A percentile compares a stretch with the other conserved stretches of the same genome.
Conservation (phyloP, 2,797 vertebrate species). For the Dendrocincla fuliginosa region DNA sequence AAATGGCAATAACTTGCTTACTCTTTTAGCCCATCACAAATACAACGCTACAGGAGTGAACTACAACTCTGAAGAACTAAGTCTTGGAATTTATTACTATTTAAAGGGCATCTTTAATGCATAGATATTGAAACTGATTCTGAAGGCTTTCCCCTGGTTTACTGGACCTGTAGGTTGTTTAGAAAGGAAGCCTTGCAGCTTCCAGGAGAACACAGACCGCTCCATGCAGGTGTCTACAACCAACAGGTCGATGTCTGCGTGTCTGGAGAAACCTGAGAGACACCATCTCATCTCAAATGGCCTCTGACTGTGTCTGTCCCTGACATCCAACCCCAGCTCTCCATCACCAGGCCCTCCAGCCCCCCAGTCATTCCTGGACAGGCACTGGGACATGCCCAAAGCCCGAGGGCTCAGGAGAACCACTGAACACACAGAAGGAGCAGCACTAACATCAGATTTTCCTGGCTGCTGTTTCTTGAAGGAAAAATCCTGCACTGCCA, state of each 20-base stretch:
- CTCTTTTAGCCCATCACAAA: neutral
- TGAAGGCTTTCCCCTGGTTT: neutral
- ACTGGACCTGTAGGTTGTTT: neutral
- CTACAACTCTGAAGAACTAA: neutral
- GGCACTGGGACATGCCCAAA: neutral
- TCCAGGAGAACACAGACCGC: neutral
- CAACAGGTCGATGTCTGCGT: neutral
- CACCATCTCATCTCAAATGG: neutral
- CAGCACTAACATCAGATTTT: neutral
- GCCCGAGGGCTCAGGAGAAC: neutral
- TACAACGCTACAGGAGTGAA: neutral
- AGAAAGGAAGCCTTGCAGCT: neutral
- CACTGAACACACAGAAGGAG: fast-evolving
- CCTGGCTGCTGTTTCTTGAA: neutral
- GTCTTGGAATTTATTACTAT: neutral
- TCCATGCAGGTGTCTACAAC: neutral
- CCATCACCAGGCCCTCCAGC: neutral
- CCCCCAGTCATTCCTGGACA: neutral
- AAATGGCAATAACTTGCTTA: neutral
- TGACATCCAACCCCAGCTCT: neutral
- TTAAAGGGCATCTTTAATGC: neutral
- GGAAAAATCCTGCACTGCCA: neutral
- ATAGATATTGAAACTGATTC: neutral
- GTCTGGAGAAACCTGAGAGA: neutral
- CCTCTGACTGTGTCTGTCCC: neutral